A percentile compares a stretch with the other conserved stretches of the same genome.
These are phyloP conservation scores for Rhynchophorus ferrugineus DNA, from an alignment of 1,140 invertebrate species.

Conservation along the genomic window DNA sequence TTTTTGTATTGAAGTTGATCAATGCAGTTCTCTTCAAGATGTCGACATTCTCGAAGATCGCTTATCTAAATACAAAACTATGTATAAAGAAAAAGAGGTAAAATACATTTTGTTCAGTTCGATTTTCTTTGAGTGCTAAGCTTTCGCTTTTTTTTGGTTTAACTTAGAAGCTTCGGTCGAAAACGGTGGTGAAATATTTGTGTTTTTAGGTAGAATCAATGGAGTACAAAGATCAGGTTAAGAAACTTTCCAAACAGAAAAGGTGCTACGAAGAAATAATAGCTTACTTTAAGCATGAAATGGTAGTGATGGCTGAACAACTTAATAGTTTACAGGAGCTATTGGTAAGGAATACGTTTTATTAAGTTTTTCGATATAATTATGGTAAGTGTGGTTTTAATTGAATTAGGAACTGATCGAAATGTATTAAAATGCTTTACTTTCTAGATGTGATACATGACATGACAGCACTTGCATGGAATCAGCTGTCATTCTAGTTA, in stretches of 20 bases:
- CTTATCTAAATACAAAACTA: constrained; percentile 33
- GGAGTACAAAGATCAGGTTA: constrained; percentile 20
- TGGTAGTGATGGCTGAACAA: constrained; percentile 30
- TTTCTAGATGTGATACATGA: too few species aligned
- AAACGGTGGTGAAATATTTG: not conserved
- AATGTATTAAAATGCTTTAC: too few species aligned
- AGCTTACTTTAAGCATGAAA: constrained; percentile 31
- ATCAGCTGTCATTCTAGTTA: too few species aligned
- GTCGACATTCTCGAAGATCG: constrained; percentile 31
- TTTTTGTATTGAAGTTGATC: constrained; percentile 33
- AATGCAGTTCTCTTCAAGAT: constrained; percentile 34
- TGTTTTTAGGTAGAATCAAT: constrained; percentile 16
- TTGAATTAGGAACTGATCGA: too few species aligned
- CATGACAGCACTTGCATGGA: too few species aligned
- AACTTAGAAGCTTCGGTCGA: too few species aligned
- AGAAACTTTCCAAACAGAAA: constrained; percentile 29
- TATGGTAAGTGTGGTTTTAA: too few species aligned
- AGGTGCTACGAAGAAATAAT: constrained; percentile 29
- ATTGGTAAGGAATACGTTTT: constrained; percentile 24
- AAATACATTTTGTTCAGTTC: constrained; percentile 2
- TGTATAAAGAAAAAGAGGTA: constrained; percentile 31
- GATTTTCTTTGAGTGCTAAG: constrained; percentile 1
- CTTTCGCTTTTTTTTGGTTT: constrained; percentile 7
- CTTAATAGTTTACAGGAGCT: constrained; percentile 28
- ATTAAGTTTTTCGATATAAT: too few species aligned